Base-by-base conservation (phyloP, 2,113 vertebrate genomes). In the Stomatorhinus ivindoensis region DNA sequence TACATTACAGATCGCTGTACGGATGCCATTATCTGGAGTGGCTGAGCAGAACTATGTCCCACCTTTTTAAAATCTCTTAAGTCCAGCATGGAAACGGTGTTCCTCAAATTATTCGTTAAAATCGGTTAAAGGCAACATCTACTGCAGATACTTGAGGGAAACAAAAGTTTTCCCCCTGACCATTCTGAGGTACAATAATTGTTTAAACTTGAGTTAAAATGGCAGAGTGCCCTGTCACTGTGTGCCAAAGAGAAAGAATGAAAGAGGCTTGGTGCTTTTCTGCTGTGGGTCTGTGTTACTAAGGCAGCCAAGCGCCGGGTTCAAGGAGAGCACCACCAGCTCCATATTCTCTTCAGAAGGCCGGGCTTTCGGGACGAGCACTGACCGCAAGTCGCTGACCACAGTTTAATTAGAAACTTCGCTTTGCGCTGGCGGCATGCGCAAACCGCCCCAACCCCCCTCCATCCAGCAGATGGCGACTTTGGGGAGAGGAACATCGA, bases 321-420 rank as follows among this genome's bases (percentile, higher is more conserved):
- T 92, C 91, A 92, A 91, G 92, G 91, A 94, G 94, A 95, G 93
- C 93, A 92, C 94, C 94, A 94, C 91, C 90, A 94, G 91, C 92
- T 93, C 93, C 93, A 94, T 93, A 94, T 95, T 95, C 93, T 95
- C 92, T 94, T 92, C 92, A 93, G 90, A 93, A 94, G 93, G 93
- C 90, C 92, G 7, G 92, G 92, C 93, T 92, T 95, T 93, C 92
- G 92, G 91, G 94, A 96, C 94, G 93, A 95, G 95, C 93, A 88
- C 93, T 92, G 92, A 94, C 96, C 95, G 94, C 94, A 93, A 94
- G 94, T 95, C 95, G 95, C 96, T 95, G 95, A 96, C 96, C 95
- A 94, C 94, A 93, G 93, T 95, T 96, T 96, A 96, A 96, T 96
- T 96, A 96, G 94, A 96, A 96, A 94, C 94, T 94, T 95, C 94